Base-by-base conservation (phyloP, 1,140 invertebrate species). In the Lepidurus arcticus region DNA sequence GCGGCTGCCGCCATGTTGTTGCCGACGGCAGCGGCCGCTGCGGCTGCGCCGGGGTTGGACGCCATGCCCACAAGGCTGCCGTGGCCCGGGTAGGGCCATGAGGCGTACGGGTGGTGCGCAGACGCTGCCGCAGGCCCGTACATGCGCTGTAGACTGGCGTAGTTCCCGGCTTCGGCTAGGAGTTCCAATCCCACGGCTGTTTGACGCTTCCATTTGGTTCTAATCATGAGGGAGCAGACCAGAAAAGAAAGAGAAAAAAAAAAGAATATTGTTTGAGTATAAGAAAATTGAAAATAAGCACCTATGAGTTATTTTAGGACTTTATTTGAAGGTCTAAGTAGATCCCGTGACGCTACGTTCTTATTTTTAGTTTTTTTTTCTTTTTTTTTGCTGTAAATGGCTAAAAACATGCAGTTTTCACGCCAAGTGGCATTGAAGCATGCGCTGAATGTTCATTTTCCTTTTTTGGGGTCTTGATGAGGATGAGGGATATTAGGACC, bases 161-260 rank as follows among this genome's bases (percentile, higher is more conserved):
- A 97, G 87, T 98, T 98, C 7, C 95, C 95, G 0, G 96, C 95
- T 84, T 99, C 97, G 0, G 96, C 94, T 77, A 99, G 86, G 24
- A 99, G 89, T 85, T 99, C 98, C 80, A 98, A 86, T 0, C 97
- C 96, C 0, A 99, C 97, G 0, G 97, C 96, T 3, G 97, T 98
- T 86, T 99, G 98, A 7, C 98, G 90, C 85, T 99, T 99, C 97
- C 97, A 99, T 88, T 99, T 99, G 82, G 98, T 99, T 87, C 97
- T 99, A 90, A 11, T 88, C 88, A 85, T 82, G 34, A 34, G 34
- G 34, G 34, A 34, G 34, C 34, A 34, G 34, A 34, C 34, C 34
- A 34, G 87, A 84, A 85, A 82, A 45, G 74, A 83, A 65, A 80
- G 78, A 78, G 45, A 43, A 76, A 47, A 24, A 16, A 34, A 4